phyloP scores from a whole-genome alignment of 2,113 vertebrate genomes.

The Anthoscopus minutus region DNA sequence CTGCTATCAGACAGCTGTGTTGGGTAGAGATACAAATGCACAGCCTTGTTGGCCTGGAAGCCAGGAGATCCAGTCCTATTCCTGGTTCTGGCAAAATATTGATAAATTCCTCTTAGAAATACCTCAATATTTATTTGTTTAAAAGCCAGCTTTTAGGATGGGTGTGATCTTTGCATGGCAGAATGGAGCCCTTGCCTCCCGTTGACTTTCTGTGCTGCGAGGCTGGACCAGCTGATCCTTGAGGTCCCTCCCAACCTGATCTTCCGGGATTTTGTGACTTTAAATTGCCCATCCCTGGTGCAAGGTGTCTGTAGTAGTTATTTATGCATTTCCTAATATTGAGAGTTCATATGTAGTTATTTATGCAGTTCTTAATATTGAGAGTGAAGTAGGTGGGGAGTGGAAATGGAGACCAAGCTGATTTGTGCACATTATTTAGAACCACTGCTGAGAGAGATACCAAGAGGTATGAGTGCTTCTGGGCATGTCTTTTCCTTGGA shows the following conservation, averaged over 20 bases:
- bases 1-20: fast-evolving
- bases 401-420: not conserved
- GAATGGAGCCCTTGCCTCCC: not conserved
- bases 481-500: not conserved
- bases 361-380: not conserved
- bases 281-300: no score
- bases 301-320: not conserved
- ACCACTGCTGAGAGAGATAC: fast-evolving
- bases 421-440: fast-evolving
- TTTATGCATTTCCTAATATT: not conserved
- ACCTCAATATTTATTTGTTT: not conserved
- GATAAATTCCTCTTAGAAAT: not conserved
- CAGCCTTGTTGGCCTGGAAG: not conserved
- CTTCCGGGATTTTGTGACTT: not conserved
- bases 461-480: not conserved
- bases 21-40: not conserved
- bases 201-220: fast-evolving
- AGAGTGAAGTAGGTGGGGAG: not conserved
- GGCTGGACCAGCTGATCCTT: not conserved
- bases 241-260: not conserved
- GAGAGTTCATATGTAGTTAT: not conserved
- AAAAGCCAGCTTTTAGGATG: not conserved
- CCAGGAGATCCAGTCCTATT: not conserved
- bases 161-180: not conserved
- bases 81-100: not conserved